Evolutionary conservation across 2,113 vertebrate genomes (phyloP), one percentile per base, ranked within the genome.

Genomic region (Hiodon alosoides): DNA sequence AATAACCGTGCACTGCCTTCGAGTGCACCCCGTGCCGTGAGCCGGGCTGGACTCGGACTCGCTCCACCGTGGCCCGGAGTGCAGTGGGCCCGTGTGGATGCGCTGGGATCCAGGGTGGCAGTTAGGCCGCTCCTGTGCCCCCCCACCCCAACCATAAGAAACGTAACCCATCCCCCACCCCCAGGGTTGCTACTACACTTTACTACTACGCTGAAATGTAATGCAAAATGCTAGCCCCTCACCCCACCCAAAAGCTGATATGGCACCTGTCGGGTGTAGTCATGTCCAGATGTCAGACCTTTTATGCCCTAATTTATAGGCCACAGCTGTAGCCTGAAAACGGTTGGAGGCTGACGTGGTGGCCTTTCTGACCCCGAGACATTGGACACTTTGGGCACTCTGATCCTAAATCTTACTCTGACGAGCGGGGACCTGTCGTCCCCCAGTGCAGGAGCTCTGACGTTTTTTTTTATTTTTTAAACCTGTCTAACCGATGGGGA

Each of bases 301-400:
- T 53, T 54, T 48, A 31, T 55, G 48, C 59, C 9, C 50, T 71
- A 74, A 78, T 78, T 78, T 71, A 67, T 78, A 48, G 72, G 54
- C 46, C 16, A 78, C 77, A 78, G 77, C 72, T 78, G 77, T 71
- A 70, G 60, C 51, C 48, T 55, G 53, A 31, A 64, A 72, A 70
- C 59, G 17, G 59, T 17, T 65, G 57, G 68, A 46, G 52, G 65
- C 72, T 71, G 47, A n/a, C 17, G 76, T 52, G 10, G 8, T 55
- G 14, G 71, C 72, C 60, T 65, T 31, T 70, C 66, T 57, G 17
- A 55, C 47, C 17, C 52, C 54, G 59, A 69, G 51, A 54, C 31
- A 10, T 16, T 5, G 51, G 57, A 61, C 47, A 46, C n/a, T 4
- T 8, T 51, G 60, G 71, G 52, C 61, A 16, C 17, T 55, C 14